phyloP scores from a whole-genome alignment of 2,797 vertebrate genomes.

The Myotis daubentonii region DNA sequence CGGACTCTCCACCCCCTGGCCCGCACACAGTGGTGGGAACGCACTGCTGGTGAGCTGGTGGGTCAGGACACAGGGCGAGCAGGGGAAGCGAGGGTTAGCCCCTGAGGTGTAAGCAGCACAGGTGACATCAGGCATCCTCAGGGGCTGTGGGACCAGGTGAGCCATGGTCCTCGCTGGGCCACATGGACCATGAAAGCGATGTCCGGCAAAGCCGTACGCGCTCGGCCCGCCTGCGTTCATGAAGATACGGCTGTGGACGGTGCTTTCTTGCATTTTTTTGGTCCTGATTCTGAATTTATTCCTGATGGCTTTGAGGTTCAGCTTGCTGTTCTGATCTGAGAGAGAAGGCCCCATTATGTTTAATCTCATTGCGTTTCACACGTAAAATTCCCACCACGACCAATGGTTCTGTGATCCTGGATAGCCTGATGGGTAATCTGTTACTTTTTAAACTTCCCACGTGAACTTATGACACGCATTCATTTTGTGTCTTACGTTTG shows the following conservation, averaged over 20 bases:
- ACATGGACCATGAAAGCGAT: too few relatives aligned
- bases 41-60: too few relatives aligned
- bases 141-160: too few relatives aligned
- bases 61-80: too few relatives aligned
- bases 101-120: too few relatives aligned
- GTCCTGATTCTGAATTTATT: conserved; percentile 55
- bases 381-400: conserved; percentile 69
- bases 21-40: too few relatives aligned
- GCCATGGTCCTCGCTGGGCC: too few relatives aligned
- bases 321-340: conserved; percentile 51
- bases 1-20: too few relatives aligned
- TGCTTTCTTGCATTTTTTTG: conserved; percentile 31
- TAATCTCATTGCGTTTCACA: conserved; percentile 73
- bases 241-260: conserved; percentile 51
- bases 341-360: conserved; percentile 70
- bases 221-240: conserved; percentile 4
- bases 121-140: too few relatives aligned
- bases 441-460: conserved; percentile 66
- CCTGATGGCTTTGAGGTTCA: conserved; percentile 58
- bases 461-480: conserved; percentile 53
- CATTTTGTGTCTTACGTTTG: conserved; percentile 67
- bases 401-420: conserved; percentile 63
- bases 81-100: too few relatives aligned
- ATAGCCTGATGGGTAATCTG: conserved; percentile 56
- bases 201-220: conserved; percentile 48